phyloP scores from a whole-genome alignment of 2,888 invertebrate genomes.

The Ophonus ardosiacus region DNA sequence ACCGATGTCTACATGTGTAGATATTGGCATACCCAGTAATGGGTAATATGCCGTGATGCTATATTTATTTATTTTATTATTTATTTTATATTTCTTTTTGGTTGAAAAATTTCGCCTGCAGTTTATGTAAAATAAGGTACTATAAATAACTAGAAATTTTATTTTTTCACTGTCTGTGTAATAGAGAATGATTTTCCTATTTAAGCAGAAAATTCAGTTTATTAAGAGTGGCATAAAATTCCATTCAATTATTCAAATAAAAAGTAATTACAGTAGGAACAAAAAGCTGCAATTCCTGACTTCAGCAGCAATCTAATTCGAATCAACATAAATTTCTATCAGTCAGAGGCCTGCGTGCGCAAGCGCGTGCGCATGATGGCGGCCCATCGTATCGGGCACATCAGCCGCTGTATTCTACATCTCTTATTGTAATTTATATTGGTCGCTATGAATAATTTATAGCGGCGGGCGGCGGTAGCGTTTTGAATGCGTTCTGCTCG shows the following conservation, averaged over 20 bases:
- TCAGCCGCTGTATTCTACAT: conserved; percentile 58
- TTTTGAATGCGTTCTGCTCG: conserved; percentile 53
- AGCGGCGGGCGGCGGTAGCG: conserved; percentile 7
- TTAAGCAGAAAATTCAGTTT: conserved; percentile 19
- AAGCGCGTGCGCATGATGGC: conserved; percentile 38
- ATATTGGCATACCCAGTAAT: no score
- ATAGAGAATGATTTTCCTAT: conserved; percentile 2
- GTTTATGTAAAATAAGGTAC: no score
- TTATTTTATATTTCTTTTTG: no score
- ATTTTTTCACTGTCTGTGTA: background rate
- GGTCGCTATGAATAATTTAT: conserved; percentile 64
- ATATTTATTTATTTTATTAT: no score
- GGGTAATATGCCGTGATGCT: no score
- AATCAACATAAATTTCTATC: conserved; percentile 52
- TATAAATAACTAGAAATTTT: background rate
- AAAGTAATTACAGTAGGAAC: conserved; percentile 36
- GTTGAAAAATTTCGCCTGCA: no score
- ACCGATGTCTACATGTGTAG: no score
- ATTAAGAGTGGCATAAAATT: conserved; percentile 33
- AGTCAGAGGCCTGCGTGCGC: conserved; percentile 37
- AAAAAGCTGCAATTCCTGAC: conserved; percentile 17
- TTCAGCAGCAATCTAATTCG: conserved; percentile 43
- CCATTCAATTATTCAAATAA: conserved; percentile 48
- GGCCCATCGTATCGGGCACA: conserved; percentile 49
- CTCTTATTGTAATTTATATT: conserved; percentile 64